A percentile compares a stretch with the other conserved stretches of the same genome.
Evolutionary conservation across 1,140 invertebrate genomes (phyloP).

Genomic region (Eriosoma lanigerum): DNA sequence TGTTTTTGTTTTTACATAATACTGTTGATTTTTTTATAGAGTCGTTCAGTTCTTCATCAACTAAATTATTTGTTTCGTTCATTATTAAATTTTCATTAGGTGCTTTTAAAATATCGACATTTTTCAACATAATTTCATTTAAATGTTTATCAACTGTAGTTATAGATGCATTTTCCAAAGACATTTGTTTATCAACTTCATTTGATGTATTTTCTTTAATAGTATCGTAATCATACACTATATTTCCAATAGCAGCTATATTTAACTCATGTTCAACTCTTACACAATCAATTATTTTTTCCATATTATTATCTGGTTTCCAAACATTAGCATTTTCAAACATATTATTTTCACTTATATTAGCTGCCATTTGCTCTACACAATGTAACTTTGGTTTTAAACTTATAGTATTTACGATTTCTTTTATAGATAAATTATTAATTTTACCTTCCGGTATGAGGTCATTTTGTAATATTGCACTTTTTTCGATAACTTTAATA

Average conservation of each 20-base stretch:
- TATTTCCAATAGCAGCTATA: background rate
- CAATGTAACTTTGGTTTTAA: background rate
- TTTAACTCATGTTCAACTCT: background rate
- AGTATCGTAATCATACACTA: background rate
- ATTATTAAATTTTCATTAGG: background rate
- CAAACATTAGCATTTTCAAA: background rate
- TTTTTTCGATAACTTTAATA: background rate
- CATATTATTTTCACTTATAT: background rate
- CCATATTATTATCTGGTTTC: too few relatives aligned
- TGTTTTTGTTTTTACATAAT: background rate
- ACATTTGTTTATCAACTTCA: background rate
- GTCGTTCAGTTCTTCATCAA: too few relatives aligned
- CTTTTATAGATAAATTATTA: background rate
- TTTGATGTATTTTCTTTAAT: conserved; percentile 30
- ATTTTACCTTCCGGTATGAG: background rate
- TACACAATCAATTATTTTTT: background rate
- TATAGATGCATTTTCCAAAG: background rate
- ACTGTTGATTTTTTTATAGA: background rate
- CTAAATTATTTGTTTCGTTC: background rate
- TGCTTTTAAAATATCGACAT: conserved; percentile 52
- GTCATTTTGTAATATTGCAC: background rate
- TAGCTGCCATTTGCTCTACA: background rate
- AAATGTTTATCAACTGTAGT: background rate
- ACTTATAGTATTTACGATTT: background rate
- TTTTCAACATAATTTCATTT: conserved; percentile 51